Conservation (phyloP, 2,113 vertebrate species). For the Dicrurus megarhynchus region DNA sequence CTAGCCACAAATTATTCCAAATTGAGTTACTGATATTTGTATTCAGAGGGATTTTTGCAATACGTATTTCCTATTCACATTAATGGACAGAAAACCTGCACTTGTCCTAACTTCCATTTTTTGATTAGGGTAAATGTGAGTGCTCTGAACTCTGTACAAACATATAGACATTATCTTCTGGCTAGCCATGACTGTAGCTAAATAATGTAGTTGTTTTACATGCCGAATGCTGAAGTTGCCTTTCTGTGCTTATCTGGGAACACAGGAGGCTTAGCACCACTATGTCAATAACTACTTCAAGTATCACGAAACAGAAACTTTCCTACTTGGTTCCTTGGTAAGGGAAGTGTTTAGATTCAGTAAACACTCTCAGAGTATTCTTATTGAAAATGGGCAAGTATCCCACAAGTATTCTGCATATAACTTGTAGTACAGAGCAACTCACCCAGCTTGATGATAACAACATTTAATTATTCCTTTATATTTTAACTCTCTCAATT, state of each 20-base stretch:
- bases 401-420: neutral
- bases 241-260: neutral
- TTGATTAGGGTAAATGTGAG: neutral
- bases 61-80: neutral
- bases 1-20: slow-evolving; percentile 16
- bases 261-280: neutral
- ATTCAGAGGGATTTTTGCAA: neutral
- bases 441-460: neutral
- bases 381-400: neutral
- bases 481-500: neutral
- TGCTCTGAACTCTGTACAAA: neutral
- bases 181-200: neutral
- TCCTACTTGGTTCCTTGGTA: neutral
- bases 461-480: neutral
- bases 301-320: neutral
- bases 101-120: neutral
- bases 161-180: neutral
- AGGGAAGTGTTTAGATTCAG: neutral
- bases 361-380: neutral
- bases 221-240: neutral
- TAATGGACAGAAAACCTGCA: slow-evolving; percentile 1
- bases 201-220: neutral
- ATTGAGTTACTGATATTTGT: slow-evolving; percentile 5
- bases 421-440: neutral
- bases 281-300: neutral